A percentile compares a stretch with the other conserved stretches of the same genome.
These are phyloP conservation scores for Brachionus paranguensis DNA, from an alignment of 1,140 invertebrate species.

Conservation along the genomic window DNA sequence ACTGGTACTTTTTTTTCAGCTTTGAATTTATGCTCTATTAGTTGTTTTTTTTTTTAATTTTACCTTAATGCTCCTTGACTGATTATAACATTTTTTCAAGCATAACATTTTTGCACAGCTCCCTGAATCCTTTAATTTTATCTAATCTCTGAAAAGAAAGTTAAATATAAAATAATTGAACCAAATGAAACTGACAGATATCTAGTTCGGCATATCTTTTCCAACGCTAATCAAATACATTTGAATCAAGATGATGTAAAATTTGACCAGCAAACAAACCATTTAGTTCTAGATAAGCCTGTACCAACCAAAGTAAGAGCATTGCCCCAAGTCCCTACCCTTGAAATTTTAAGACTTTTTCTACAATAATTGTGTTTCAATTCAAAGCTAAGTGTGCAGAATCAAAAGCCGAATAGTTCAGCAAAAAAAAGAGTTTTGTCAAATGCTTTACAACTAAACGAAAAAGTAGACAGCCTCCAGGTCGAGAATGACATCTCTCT, in stretches of 20 bases:
- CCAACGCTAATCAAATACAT: neutral
- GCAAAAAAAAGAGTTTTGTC: neutral
- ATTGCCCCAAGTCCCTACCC: neutral
- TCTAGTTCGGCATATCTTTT: neutral
- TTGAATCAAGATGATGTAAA: neutral
- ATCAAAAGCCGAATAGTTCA: neutral
- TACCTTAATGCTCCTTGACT: neutral
- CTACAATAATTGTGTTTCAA: neutral
- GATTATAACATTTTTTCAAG: neutral
- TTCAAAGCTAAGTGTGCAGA: neutral
- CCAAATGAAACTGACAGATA: neutral
- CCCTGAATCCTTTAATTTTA: neutral
- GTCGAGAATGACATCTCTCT: neutral
- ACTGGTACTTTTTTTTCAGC: neutral
- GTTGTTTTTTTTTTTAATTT: neutral
- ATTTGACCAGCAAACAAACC: neutral
- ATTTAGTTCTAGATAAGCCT: neutral
- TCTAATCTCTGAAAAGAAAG: neutral
- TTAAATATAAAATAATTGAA: neutral
- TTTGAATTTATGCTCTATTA: neutral
- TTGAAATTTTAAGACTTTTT: neutral
- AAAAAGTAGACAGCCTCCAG: neutral
- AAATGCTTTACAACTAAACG: neutral
- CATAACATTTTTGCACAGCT: neutral
- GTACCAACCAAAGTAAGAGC: neutral